Evolutionary conservation across 2,797 vertebrate genomes (phyloP).

Genomic region (Rhadinocentrus ornatus): DNA sequence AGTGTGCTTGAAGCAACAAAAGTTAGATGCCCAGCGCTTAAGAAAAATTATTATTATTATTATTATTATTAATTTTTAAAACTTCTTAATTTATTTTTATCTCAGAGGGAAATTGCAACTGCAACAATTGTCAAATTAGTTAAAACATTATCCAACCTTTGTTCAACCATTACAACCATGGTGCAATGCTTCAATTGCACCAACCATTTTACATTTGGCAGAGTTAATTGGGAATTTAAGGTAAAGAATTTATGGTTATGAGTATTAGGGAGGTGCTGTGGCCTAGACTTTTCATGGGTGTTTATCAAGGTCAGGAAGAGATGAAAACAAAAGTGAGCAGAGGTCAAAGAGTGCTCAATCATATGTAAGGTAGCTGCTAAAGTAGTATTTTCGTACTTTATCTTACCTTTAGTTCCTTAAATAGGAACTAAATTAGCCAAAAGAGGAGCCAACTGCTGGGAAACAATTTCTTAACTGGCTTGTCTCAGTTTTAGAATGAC

Average conservation of each 20-base stretch:
- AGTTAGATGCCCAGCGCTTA: background rate
- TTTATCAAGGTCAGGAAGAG: background rate
- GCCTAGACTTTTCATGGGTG: background rate
- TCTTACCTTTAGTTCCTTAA: too few species aligned
- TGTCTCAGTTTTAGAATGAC: background rate
- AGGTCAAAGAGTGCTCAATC: background rate
- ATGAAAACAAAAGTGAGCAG: background rate
- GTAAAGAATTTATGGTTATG: background rate
- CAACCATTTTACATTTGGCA: background rate
- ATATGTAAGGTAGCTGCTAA: background rate
- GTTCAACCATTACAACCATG: background rate
- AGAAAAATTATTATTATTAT: too few species aligned
- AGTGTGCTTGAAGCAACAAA: background rate
- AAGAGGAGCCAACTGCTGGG: too few species aligned
- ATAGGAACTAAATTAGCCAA: background rate
- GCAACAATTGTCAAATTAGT: too few species aligned
- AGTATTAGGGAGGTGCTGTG: background rate
- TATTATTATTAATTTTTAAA: too few species aligned
- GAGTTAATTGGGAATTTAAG: background rate
- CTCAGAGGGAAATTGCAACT: too few species aligned
- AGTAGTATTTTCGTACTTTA: too few species aligned
- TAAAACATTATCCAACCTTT: too few species aligned
- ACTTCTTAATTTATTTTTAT: too few species aligned
- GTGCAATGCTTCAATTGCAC: background rate
- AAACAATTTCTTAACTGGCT: background rate